Conservation (phyloP, 1,140 invertebrate species). For the Caenorhabditis remanei region DNA sequence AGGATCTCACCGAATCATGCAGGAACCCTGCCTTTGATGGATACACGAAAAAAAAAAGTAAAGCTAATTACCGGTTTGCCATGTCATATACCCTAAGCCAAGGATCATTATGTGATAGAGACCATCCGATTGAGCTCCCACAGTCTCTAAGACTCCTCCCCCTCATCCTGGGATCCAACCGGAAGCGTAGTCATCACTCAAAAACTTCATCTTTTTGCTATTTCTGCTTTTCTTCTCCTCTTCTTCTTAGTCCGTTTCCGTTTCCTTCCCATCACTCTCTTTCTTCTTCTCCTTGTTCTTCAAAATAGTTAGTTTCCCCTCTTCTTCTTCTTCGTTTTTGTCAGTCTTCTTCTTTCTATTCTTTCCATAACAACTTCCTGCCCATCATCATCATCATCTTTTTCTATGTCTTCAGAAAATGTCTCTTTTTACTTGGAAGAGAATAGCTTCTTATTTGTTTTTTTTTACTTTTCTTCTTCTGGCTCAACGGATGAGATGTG, state of each 20-base stretch:
- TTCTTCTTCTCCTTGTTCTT: neutral
- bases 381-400: slow-evolving; percentile 52
- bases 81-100: too few relatives aligned
- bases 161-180: neutral
- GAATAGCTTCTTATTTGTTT: neutral
- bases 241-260: slow-evolving; percentile 38
- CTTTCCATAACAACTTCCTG: slow-evolving; percentile 46
- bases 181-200: slow-evolving; percentile 30
- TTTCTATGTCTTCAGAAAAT: slow-evolving; percentile 18
- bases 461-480: too few relatives aligned
- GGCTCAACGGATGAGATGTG: neutral
- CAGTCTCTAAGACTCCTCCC: neutral
- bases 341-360: slow-evolving; percentile 44
- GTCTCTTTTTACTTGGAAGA: neutral
- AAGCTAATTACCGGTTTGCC: too few relatives aligned
- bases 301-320: slow-evolving; percentile 49
- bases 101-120: too few relatives aligned
- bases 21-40: too few relatives aligned
- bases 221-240: neutral
- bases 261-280: slow-evolving; percentile 50
- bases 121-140: neutral
- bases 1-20: too few relatives aligned
- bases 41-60: too few relatives aligned
- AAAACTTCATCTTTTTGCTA: neutral
- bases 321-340: neutral